These are phyloP conservation scores for Nomada flava DNA, from an alignment of 2,888 invertebrate genomes.

Conservation along the genomic window DNA sequence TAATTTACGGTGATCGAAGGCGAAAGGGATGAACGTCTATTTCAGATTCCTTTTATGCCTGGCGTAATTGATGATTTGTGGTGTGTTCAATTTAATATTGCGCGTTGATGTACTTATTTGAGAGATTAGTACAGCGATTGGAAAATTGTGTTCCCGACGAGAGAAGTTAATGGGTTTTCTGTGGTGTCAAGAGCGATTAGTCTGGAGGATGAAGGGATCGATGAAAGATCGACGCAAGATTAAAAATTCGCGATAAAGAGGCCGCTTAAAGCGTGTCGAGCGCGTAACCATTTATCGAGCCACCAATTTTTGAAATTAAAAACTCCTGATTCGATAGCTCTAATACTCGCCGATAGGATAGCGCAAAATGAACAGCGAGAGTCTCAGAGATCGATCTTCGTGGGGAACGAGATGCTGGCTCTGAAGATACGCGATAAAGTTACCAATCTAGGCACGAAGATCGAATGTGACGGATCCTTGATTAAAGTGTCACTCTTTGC, in stretches of 20 bases:
- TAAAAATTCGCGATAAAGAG: constrained; percentile 40
- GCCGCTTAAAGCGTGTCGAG: constrained; percentile 51
- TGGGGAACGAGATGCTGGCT: not conserved
- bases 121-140: not conserved
- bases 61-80: too few species aligned
- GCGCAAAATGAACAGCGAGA: constrained; percentile 25
- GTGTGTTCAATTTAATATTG: not conserved
- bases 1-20: not conserved
- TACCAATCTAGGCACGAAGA: constrained; percentile 39
- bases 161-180: not conserved
- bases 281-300: constrained; percentile 29
- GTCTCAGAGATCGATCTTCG: constrained; percentile 35
- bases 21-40: too few species aligned
- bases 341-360: not conserved
- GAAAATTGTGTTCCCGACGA: not conserved
- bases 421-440: constrained; percentile 75
- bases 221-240: constrained; percentile 28
- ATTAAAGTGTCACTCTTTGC: constrained; percentile 41
- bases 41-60: too few species aligned
- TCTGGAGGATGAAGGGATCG: not conserved
- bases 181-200: constrained; percentile 8
- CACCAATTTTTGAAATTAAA: constrained; percentile 55
- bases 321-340: constrained; percentile 33
- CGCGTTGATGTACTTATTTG: too few species aligned
- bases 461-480: constrained; percentile 26